Evolutionary conservation across 92 coral and sea anemone species (phyloP).

Genomic region (Epizoanthus stellaris): DNA sequence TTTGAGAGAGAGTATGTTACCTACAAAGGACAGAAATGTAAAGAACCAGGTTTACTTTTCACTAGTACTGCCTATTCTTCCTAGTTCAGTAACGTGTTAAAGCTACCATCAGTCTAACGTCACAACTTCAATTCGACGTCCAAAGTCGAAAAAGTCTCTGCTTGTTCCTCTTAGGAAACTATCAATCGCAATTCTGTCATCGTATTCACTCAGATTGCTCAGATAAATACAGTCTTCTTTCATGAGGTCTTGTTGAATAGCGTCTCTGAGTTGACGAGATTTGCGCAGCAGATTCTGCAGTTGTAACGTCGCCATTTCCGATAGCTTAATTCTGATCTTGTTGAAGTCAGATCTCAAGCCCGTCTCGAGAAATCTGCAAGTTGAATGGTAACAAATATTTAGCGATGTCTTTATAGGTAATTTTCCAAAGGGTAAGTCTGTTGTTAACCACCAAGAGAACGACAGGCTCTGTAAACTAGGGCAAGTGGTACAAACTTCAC

Average conservation of each 20-base stretch:
- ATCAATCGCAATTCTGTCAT: conserved; percentile 81
- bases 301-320: conserved; percentile 92
- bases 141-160: conserved; percentile 75
- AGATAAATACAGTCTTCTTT: conserved; percentile 93
- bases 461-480: not conserved
- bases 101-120: conserved; percentile 74
- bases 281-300: conserved; percentile 89
- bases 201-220: conserved; percentile 94
- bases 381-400: not conserved
- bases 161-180: conserved; percentile 64
- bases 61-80: not conserved
- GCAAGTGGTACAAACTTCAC: not conserved
- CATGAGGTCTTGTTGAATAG: conserved; percentile 91
- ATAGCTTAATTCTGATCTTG: conserved; percentile 93
- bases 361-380: conserved; percentile 91
- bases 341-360: conserved; percentile 97
- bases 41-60: not conserved
- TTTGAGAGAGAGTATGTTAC: not conserved
- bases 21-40: not conserved
- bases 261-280: conserved; percentile 92
- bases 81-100: not conserved
- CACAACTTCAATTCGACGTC: conserved; percentile 91
- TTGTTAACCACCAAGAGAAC: not conserved
- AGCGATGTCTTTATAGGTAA: not conserved
- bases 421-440: not conserved